These are phyloP conservation scores for Cybosia mesomella DNA, from an alignment of 2,888 invertebrate genomes.

Conservation along the genomic window DNA sequence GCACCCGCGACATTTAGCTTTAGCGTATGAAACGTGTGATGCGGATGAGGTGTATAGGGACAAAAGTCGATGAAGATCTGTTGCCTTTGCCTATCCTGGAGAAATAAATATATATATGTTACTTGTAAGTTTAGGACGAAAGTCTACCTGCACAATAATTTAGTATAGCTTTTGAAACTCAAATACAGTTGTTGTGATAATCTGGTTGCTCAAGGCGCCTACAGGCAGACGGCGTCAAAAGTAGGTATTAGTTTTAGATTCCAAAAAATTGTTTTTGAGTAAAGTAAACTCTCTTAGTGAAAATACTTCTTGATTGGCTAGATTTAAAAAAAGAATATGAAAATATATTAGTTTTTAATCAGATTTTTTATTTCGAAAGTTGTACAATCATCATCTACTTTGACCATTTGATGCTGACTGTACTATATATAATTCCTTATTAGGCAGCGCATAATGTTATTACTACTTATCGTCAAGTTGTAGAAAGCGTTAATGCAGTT, in stretches of 20 bases:
- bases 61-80: background rate
- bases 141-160: background rate
- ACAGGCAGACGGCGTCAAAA: background rate
- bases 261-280: too few species aligned
- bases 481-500: conserved; percentile 56
- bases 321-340: too few species aligned
- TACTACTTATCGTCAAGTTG: conserved; percentile 42
- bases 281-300: too few species aligned
- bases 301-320: too few species aligned
- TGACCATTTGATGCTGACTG: conserved; percentile 10
- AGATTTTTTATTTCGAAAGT: too few species aligned
- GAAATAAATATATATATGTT: background rate
- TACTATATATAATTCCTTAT: conserved; percentile 28
- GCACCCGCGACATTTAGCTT: background rate
- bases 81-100: background rate
- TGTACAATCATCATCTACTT: background rate
- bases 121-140: background rate
- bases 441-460: conserved; percentile 36
- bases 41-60: background rate
- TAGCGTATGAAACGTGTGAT: background rate
- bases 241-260: background rate
- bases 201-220: background rate
- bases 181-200: background rate
- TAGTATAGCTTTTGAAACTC: too few species aligned
- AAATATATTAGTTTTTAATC: too few species aligned